Evolutionary conservation across 2,888 invertebrate species (phyloP), one percentile per base, ranked within the genome.

Genomic region (Hylaea fasciaria): DNA sequence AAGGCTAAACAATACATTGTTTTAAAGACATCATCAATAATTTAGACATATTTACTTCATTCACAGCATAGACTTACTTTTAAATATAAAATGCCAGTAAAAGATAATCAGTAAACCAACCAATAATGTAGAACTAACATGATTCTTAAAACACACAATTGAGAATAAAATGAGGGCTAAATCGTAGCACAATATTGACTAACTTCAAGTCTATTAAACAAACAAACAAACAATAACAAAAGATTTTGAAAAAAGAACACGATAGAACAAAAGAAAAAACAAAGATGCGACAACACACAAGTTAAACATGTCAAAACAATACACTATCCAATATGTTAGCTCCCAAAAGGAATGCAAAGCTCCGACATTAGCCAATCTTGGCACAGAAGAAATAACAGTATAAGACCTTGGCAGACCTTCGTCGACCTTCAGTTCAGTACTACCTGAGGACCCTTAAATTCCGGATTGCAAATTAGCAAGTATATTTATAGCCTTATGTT

Each of bases 331-430:
- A 52, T 51, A 65, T 22, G 22, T 22, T 22, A 56, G 35, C 5
- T 22, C 22, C 22, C 11, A 46, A 56, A 65, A 55, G 41, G 50
- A 59, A 52, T 32, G 4, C 35, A 57, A 47, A 49, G 60, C 55
- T 57, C 35, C 32, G 62, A 64, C 66, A 59, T 68, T 66, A 64
- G 29, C n/a, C 44, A 64, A 57, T 66, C 68, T 66, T 63, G 61
- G 51, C 40, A 28, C 2, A 22, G 22, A 22, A 22, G 5, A 22
- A 22, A 22, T 22, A 22, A 22, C 22, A 22, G 2, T 22, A 22
- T 5, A 22, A 22, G 5, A 59, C 66, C 68, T 68, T 63, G 61
- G 51, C 40, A 28, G 62, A 57, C 68, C 68, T 68, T 64, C 59
- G 32, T 0, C 32, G 32, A 32, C 32, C 32, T 37, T n/a, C 52